Base-by-base conservation (phyloP, 2,113 vertebrate genomes). In the Aptenodytes patagonicus region DNA sequence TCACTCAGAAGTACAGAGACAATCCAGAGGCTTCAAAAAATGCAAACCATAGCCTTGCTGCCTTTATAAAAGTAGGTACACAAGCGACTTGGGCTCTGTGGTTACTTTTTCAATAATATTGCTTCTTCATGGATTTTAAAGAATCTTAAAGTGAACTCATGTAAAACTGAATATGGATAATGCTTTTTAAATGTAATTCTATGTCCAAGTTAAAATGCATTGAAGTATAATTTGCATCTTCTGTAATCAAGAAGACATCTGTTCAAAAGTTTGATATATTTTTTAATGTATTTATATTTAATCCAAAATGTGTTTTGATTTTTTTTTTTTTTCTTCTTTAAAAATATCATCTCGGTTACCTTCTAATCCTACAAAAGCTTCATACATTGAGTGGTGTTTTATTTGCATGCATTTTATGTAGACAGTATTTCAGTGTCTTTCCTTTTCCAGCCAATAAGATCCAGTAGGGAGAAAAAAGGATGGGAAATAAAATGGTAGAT, bases 1-100 rank as follows among this genome's bases (percentile, higher is more conserved):
- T 99, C 96, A 99, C 99, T 55, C 99, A 99, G 98, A 99, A 99
- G 94, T 99, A 99, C 96, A 99, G 99, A 96, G 99, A 99, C 97
- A 99, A 99, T 97, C 98, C 99, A 58, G 99, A 99, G 66, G 99
- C 99, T 1, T 99, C 99, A 57, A 99, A 99, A 92, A 99, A 99
- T 44, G 99, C 99, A 71, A 99, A 99, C 96, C 99, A 99, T 79
- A 99, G 99, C 95, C 98, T 99, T 65, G 99, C 99, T 15, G 98
- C 99, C 95, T 99, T 99, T 95, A 98, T 99, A 97, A 99, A 99
- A 98, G 99, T 99, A 91, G 70, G 98, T 87, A 24, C 28, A 51
- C 17, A n/a, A 78, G n/a, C 1, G 2, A 38, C 58, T 62, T 73
- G 28, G 18, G 47, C 29, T 80, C 34, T 34, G 9, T 24, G 13